These are phyloP conservation scores for Epinephelus moara DNA, from an alignment of 2,113 vertebrate species.

Conservation along the genomic window DNA sequence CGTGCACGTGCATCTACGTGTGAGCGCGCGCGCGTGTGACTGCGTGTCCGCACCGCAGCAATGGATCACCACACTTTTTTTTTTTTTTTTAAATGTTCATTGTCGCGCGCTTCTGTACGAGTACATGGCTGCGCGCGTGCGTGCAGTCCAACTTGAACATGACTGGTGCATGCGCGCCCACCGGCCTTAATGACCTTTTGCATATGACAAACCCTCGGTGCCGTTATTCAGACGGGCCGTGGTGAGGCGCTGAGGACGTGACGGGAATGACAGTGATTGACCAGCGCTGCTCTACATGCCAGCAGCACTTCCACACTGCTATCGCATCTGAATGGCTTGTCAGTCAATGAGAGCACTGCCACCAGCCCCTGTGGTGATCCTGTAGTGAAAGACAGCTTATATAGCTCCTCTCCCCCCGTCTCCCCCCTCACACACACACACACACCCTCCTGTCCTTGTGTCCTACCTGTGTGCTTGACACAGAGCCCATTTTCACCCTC, in stretches of 20 bases:
- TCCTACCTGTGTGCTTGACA: conserved; percentile 43
- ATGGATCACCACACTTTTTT: conserved; percentile 35
- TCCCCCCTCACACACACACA: background rate
- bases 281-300: conserved; percentile 66
- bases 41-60: conserved; percentile 61
- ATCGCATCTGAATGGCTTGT: conserved; percentile 53
- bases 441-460: background rate
- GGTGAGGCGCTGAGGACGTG: conserved; percentile 73
- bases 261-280: conserved; percentile 80
- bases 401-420: background rate
- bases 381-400: conserved; percentile 27
- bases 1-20: conserved; percentile 19
- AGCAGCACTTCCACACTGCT: conserved; percentile 52
- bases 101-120: conserved; percentile 20
- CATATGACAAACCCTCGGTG: conserved; percentile 37
- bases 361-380: conserved; percentile 22
- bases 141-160: conserved; percentile 18
- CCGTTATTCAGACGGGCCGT: conserved; percentile 43
- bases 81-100: background rate
- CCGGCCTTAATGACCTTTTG: conserved; percentile 69
- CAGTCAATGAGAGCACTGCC: conserved; percentile 42
- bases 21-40: conserved; percentile 7
- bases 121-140: conserved; percentile 9
- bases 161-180: conserved; percentile 14
- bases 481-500: conserved; percentile 15